These are phyloP conservation scores for Philhelius pedissequus DNA, from an alignment of 2,888 invertebrate genomes.

Conservation along the genomic window DNA sequence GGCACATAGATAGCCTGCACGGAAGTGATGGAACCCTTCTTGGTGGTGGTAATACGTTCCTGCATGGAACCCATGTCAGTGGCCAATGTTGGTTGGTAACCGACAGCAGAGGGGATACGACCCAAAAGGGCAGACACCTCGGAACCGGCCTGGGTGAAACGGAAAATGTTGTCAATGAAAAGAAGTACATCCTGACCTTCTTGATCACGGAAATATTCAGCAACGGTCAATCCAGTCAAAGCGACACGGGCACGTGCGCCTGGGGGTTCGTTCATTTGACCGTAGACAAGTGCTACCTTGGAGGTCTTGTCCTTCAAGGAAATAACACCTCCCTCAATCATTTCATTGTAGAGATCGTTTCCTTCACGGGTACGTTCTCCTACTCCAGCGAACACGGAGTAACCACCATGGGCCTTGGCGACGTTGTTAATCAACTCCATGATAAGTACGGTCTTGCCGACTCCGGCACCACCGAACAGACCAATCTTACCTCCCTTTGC, in stretches of 20 bases:
- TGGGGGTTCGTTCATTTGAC: conserved; percentile 98
- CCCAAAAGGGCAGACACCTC: conserved; percentile 94
- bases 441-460: conserved; percentile 96
- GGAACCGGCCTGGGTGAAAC: conserved; percentile 94
- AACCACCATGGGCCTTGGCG: conserved; percentile 97
- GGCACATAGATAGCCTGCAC: conserved; percentile 97
- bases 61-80: conserved; percentile 99
- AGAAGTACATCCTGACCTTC: conserved; percentile 96
- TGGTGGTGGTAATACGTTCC: conserved; percentile 96
- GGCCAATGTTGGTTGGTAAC: conserved; percentile 96
- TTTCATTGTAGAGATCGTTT: conserved; percentile 96
- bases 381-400: conserved; percentile 97
- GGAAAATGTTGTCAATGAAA: conserved; percentile 98
- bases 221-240: conserved; percentile 93
- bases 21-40: conserved; percentile 96
- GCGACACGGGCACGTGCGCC: conserved; percentile 96
- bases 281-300: conserved; percentile 92
- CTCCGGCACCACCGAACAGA: conserved; percentile 95
- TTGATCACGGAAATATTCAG: conserved; percentile 95
- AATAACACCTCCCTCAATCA: conserved; percentile 96
- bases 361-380: conserved; percentile 97
- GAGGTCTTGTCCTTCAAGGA: conserved; percentile 93
- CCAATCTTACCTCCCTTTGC: conserved; percentile 97
- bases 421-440: conserved; percentile 98
- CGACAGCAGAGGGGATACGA: conserved; percentile 96